Conservation (phyloP, 2,113 vertebrate genomes). For the Casuarius casuarius region DNA sequence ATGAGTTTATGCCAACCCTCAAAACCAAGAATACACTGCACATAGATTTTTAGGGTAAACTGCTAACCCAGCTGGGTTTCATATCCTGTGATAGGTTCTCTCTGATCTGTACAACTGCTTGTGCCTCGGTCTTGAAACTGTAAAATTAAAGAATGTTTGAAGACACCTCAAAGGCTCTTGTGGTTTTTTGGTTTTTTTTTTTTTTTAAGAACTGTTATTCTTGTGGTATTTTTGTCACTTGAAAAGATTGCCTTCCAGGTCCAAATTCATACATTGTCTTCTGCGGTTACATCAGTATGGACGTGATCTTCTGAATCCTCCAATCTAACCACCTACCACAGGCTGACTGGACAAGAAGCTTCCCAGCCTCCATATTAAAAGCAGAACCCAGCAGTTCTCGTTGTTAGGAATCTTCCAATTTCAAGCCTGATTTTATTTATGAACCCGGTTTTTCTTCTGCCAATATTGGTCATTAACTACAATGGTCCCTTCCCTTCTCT, state of each 20-base stretch:
- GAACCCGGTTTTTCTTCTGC: not conserved
- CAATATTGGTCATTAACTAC: fast-evolving
- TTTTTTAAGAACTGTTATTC: not conserved
- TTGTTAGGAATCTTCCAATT: not conserved
- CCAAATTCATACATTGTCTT: fast-evolving
- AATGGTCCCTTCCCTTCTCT: not conserved
- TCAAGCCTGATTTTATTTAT: not conserved
- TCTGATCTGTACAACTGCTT: slow-evolving; percentile 19
- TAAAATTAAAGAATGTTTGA: slow-evolving; percentile 58
- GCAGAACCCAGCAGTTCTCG: not conserved
- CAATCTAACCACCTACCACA: fast-evolving
- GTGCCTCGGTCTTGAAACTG: not conserved
- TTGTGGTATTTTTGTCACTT: not conserved
- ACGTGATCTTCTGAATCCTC: not conserved
- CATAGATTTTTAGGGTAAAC: not conserved
- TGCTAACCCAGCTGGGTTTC: not conserved
- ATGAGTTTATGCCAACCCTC: not conserved
- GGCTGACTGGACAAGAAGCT: not conserved
- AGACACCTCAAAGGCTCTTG: not conserved
- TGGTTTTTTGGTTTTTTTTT: not conserved
- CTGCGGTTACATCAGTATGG: not conserved
- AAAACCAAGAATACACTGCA: not conserved
- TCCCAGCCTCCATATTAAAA: not conserved
- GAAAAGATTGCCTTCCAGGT: not conserved
- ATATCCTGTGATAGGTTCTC: not conserved